Base-by-base conservation (phyloP, 2,113 vertebrate genomes). In the Periophthalmodon schlosseri region DNA sequence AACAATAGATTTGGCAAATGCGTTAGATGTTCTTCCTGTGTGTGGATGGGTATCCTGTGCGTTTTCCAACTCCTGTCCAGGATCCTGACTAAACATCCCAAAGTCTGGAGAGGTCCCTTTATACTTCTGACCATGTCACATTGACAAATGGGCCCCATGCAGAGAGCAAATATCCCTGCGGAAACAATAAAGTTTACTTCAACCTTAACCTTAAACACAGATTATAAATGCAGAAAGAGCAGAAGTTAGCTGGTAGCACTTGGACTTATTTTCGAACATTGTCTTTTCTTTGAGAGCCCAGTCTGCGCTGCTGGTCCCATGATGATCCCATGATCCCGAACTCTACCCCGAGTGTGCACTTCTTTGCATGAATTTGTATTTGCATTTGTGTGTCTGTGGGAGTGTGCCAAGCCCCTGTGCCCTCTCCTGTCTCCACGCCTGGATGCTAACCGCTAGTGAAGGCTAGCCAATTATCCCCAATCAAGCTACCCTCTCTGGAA, bases 381-480 rank as follows among this genome's bases (percentile, higher is more conserved):
- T 86, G 64, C 70, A 78, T 70, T 75, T 72, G 63, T 83, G 58
- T 72, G 65, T 87, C 79, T 88, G 66, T 50, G 57, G n/a, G 57
- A 60, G 79, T 86, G 87, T 83, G 84, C 84, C 87, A 85, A 86
- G 84, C 86, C 87, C 80, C 75, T 76, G 82, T 89, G 85, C 83
- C 83, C 79, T 85, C 77, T 85, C 76, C 84, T 87, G 81, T 92
- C 88, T 92, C 84, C 88, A 90, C 83, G 88, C 90, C 91, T 91
- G 90, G 89, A 94, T 77, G 85, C 88, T 93, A 93, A 94, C 90
- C 91, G 89, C 83, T 88, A 92, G 81, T 87, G 93, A 93, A 95
- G 93, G 85, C 84, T 73, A 76, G 90, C 91, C 85, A 92, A 86
- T 93, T 94, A 94, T 93, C 91, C 89, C 89, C 92, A 94, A 93